A percentile compares a stretch with the other conserved stretches of the same genome.
These are phyloP conservation scores for Pica pica DNA, from an alignment of 2,113 vertebrate genomes.

Conservation along the genomic window DNA sequence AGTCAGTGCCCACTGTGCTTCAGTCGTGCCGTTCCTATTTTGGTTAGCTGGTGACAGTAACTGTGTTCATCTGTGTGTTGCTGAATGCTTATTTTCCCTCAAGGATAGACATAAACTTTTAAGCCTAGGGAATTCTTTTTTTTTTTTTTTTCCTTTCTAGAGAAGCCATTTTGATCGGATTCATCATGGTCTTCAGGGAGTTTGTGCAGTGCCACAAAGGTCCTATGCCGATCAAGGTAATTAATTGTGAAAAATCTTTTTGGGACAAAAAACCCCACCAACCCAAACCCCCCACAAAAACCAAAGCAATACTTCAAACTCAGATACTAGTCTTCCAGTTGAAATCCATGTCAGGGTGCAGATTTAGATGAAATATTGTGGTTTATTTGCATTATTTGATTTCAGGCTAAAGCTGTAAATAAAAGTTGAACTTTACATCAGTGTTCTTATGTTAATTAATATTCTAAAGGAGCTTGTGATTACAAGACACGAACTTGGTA, in stretches of 20 bases:
- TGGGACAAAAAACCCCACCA: accelerated
- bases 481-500: not conserved
- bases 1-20: accelerated
- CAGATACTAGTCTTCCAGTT: not conserved
- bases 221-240: constrained; percentile 90
- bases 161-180: constrained; percentile 76
- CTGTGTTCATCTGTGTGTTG: accelerated
- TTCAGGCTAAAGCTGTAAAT: not conserved
- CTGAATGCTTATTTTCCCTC: not conserved
- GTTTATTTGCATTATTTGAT: not conserved
- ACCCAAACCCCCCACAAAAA: not conserved
- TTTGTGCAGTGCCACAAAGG: constrained; percentile 75
- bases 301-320: not conserved
- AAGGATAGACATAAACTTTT: not conserved
- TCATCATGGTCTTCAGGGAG: constrained; percentile 81
- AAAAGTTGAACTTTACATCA: not conserved
- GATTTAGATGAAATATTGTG: not conserved
- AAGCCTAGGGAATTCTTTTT: accelerated
- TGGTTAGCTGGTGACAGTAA: not conserved
- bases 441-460: not conserved
- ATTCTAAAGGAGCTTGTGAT: not conserved
- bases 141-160: constrained; percentile 55
- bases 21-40: not conserved
- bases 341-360: not conserved
- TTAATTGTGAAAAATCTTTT: not conserved